Evolutionary conservation across 2,113 vertebrate genomes (phyloP).

Genomic region (Bucco capensis): DNA sequence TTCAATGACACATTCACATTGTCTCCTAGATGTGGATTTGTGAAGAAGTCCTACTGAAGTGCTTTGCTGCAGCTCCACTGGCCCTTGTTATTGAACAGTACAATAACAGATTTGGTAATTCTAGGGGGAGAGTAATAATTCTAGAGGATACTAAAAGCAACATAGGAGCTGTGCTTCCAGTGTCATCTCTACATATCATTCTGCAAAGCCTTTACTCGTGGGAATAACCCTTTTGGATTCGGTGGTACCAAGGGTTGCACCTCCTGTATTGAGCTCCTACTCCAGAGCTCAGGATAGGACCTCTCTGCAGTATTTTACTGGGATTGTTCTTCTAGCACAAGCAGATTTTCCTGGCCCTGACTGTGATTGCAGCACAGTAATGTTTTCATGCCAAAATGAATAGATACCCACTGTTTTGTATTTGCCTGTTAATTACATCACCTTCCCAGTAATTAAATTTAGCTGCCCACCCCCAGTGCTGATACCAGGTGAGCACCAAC

Average conservation of each 20-base stretch:
- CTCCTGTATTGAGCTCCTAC: neutral
- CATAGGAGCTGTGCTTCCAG: neutral
- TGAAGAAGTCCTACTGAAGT: neutral
- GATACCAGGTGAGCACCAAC: neutral
- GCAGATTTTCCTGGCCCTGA: neutral
- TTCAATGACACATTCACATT: neutral
- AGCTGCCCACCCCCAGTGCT: neutral
- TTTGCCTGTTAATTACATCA: neutral
- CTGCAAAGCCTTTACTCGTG: rapidly evolving
- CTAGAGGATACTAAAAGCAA: neutral
- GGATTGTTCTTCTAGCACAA: neutral
- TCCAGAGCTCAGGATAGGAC: rapidly evolving
- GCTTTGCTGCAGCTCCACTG: neutral
- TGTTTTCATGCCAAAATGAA: neutral
- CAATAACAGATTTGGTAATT: neutral
- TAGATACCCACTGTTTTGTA: neutral
- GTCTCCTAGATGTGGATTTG: neutral
- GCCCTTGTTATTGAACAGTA: neutral
- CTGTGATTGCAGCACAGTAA: neutral
- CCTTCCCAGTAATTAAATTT: neutral
- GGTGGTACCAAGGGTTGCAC: neutral
- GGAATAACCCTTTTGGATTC: neutral
- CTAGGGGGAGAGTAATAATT: neutral
- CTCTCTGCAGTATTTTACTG: neutral
- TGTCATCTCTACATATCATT: neutral